Evolutionary conservation across 2,113 vertebrate species (phyloP).

Genomic region (Atherinomorus stipes): DNA sequence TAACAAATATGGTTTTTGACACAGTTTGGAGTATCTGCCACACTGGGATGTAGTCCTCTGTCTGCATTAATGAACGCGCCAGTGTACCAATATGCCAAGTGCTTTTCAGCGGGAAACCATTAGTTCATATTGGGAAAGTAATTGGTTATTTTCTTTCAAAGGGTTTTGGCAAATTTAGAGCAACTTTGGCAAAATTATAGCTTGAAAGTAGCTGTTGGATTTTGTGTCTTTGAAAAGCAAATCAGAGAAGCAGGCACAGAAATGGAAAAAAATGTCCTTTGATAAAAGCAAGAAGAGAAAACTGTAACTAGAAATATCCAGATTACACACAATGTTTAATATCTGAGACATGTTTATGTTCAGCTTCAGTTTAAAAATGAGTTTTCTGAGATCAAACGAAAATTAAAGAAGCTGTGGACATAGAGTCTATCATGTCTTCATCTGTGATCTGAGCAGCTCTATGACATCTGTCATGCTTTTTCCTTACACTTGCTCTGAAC

Average conservation of each 20-base stretch:
- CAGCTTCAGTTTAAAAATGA: background rate
- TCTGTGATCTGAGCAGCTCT: background rate
- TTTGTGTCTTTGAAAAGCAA: constrained; percentile 20
- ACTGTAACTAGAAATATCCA: constrained; percentile 2
- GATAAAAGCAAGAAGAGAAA: constrained; percentile 23
- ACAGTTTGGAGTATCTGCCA: constrained; percentile 18
- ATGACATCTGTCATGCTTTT: background rate
- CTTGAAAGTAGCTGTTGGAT: constrained; percentile 7
- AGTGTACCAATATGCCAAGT: background rate
- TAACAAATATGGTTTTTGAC: background rate
- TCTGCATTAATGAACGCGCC: constrained; percentile 9
- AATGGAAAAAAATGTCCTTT: background rate
- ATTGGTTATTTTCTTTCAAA: constrained; percentile 45
- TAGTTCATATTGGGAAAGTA: constrained; percentile 14
- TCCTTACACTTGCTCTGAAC: no score
- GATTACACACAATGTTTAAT: background rate
- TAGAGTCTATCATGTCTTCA: background rate
- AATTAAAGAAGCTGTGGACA: background rate
- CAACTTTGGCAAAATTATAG: constrained; percentile 47
- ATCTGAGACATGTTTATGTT: constrained; percentile 5
- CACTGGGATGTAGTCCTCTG: constrained; percentile 16
- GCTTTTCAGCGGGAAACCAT: constrained; percentile 20
- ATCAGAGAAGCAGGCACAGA: background rate
- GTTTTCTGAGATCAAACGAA: background rate
- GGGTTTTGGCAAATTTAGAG: constrained; percentile 15